Evolutionary conservation across 2,113 vertebrate species (phyloP).

Genomic region (Otus sunia): DNA sequence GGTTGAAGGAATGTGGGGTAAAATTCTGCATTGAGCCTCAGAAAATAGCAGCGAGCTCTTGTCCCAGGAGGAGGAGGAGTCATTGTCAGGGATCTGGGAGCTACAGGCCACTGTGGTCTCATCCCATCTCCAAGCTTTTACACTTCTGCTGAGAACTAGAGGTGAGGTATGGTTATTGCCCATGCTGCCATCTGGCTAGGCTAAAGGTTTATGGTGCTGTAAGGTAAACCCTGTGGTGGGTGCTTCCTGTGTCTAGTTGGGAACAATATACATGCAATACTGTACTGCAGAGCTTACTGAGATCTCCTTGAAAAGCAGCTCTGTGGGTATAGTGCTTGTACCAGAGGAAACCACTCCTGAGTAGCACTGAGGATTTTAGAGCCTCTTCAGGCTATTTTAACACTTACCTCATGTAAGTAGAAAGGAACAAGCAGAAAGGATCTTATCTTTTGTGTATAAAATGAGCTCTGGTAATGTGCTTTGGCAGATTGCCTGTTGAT

Average conservation of each 20-base stretch:
- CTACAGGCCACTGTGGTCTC: neutral
- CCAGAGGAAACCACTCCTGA: neutral
- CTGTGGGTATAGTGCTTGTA: neutral
- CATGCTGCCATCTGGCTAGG: neutral
- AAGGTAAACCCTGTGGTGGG: neutral
- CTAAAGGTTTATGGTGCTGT: neutral
- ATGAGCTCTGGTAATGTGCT: neutral
- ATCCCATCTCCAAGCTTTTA: neutral
- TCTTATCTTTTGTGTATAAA: neutral
- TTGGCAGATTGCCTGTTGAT: neutral
- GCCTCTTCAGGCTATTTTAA: neutral
- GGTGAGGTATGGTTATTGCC: neutral
- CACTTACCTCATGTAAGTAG: neutral
- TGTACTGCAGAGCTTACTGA: neutral
- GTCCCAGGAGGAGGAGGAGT: neutral
- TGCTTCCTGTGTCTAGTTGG: neutral
- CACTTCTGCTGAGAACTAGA: neutral
- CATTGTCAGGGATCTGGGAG: neutral
- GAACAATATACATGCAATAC: rapidly evolving
- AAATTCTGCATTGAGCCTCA: neutral
- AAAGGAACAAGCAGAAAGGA: neutral
- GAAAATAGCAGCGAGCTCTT: neutral
- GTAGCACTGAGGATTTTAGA: neutral
- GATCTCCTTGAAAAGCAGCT: neutral
- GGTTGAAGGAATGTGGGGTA: neutral